Evolutionary conservation across 2,888 invertebrate genomes (phyloP).

Genomic region (Drosophila ezoana): DNA sequence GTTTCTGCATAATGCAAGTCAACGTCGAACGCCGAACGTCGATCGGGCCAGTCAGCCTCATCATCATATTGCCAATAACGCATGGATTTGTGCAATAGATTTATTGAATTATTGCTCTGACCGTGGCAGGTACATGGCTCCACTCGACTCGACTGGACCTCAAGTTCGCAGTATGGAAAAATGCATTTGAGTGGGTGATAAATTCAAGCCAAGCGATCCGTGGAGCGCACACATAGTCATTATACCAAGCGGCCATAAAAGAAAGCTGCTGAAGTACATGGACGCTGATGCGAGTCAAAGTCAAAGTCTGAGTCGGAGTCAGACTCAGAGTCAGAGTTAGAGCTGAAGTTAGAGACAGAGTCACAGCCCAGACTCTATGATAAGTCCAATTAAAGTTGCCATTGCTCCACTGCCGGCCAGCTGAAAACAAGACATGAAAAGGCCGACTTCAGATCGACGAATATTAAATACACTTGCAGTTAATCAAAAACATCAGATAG

Average conservation of each 20-base stretch:
- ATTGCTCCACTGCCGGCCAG: constrained; percentile 47
- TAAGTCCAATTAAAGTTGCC: constrained; percentile 80
- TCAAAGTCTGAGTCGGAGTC: constrained; percentile 15
- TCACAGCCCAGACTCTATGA: constrained; percentile 56
- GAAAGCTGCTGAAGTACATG: constrained; percentile 70
- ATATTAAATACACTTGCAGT: constrained; percentile 30
- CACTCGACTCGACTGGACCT: constrained; percentile 41
- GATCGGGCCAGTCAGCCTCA: constrained; percentile 65
- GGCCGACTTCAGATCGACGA: constrained; percentile 13
- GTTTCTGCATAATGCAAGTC: constrained; percentile 68
- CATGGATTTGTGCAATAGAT: constrained; percentile 81
- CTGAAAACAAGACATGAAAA: constrained; percentile 16
- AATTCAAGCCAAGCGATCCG: constrained; percentile 68
- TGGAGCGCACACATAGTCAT: constrained; percentile 60
- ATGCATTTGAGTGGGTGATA: constrained; percentile 79
- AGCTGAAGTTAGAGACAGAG: constrained; percentile 29
- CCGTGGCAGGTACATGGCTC: constrained; percentile 83
- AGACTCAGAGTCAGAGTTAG: constrained; percentile 17
- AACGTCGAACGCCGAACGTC: constrained; percentile 36
- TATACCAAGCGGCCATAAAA: constrained; percentile 74
- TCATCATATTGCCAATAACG: constrained; percentile 82
- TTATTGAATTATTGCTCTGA: constrained; percentile 83
- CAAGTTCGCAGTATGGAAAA: constrained; percentile 67
- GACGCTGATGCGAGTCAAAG: constrained; percentile 35
- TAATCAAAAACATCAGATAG: background rate